phyloP scores from a whole-genome alignment of 2,113 vertebrate species.

The Paramormyrops kingsleyae region DNA sequence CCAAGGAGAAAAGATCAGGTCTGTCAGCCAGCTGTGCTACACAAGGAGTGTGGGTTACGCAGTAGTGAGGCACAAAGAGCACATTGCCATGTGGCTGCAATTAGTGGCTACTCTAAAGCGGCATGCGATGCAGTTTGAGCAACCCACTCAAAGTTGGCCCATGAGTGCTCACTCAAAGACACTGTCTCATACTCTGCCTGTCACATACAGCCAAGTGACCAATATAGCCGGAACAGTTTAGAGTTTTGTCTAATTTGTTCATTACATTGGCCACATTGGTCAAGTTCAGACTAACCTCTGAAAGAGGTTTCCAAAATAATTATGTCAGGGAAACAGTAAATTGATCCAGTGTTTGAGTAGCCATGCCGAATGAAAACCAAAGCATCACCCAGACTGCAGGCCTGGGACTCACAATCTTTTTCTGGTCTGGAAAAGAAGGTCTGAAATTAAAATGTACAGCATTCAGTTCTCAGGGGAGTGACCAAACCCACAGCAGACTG shows the following conservation, averaged over 20 bases:
- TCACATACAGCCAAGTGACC: neutral
- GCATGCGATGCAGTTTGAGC: neutral
- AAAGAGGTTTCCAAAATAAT: neutral
- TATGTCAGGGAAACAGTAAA: neutral
- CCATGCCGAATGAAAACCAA: neutral
- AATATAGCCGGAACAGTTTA: neutral
- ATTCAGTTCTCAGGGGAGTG: neutral
- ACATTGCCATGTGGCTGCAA: conserved; percentile 10
- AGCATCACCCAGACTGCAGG: neutral
- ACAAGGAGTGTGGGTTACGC: neutral
- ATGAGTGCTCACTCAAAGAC: neutral
- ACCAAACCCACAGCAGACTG: neutral
- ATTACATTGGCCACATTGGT: neutral
- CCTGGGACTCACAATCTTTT: neutral
- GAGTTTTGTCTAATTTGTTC: neutral
- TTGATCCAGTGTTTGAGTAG: neutral
- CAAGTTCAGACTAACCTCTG: neutral
- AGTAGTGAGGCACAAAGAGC: neutral
- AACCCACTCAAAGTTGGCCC: neutral
- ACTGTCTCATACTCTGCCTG: neutral
- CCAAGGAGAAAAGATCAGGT: neutral
- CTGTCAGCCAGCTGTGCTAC: neutral
- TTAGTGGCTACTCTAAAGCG: neutral
- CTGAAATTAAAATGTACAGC: neutral
- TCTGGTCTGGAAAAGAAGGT: neutral